Conservation (phyloP, 1,140 invertebrate species). For the Oreohelix idahoensis region DNA sequence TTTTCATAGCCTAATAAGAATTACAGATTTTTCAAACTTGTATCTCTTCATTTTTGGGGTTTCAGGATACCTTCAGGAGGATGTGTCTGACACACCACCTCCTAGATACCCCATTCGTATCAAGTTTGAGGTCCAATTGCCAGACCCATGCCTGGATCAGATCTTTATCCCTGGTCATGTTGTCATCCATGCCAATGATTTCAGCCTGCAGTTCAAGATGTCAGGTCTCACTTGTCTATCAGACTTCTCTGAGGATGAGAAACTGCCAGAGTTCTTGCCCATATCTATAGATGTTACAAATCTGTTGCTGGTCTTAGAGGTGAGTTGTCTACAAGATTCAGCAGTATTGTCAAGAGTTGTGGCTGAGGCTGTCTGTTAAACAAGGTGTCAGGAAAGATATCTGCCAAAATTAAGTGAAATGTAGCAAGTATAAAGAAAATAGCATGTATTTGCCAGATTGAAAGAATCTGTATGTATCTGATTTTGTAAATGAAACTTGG, state of each 20-base stretch:
- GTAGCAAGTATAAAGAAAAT: no score
- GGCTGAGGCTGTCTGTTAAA: no score
- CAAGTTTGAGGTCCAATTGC: background rate
- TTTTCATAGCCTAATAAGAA: no score
- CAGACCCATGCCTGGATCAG: background rate
- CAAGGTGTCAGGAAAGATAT: no score
- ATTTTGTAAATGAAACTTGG: no score
- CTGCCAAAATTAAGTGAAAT: no score
- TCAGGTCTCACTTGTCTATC: constrained; percentile 84
- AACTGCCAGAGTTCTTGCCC: constrained; percentile 84
- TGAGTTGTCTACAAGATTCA: constrained; percentile 38
- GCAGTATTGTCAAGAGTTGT: no score
- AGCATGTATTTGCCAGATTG: no score
- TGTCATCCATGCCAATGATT: constrained; percentile 44
- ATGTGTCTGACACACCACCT: constrained; percentile 26
- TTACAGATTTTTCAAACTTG: no score
- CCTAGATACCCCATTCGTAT: constrained; percentile 38
- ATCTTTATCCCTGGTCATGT: constrained; percentile 47
- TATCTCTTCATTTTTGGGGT: no score
- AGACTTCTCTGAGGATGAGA: constrained; percentile 89
- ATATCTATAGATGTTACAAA: constrained; percentile 78
- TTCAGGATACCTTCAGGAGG: constrained; percentile 38
- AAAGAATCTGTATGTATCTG: no score
- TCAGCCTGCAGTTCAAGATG: constrained; percentile 79
- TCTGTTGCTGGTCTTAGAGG: constrained; percentile 61